Evolutionary conservation across 2,888 invertebrate species (phyloP), one percentile per base, ranked within the genome.

Genomic region (Linnaemya tessellans): DNA sequence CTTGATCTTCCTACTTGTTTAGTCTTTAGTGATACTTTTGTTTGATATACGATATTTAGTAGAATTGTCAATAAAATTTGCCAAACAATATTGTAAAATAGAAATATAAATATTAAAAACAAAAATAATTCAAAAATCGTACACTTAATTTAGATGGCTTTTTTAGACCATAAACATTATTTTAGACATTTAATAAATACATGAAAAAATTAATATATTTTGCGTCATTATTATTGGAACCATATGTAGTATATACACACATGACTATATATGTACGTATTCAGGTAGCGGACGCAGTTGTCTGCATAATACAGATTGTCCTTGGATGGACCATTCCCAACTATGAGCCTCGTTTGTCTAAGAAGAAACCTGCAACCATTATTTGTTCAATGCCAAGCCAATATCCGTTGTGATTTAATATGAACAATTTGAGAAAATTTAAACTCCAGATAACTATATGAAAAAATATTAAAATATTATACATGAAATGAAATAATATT

Each of bases 181-280:
- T 80, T 73, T 80, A 84, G 73, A 80, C 43, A 73, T 78, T 73
- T 77, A 84, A 84, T 84, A 80, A 84, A 82, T 73, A 54, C 73
- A 67, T 84, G 35, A 41, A 84, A 71, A 84, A 67, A 71, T 41
- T 64, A 56, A 18, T 25, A 22, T 10, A 11, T 15, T 15, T n/a
- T 49, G 49, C 9, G 51, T 10, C 10, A 8, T 8, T 18, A 5
- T 18, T 7, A 38, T 15, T 38, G 4, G 38, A 35, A 54, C 1
- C 9, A 38, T 13, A n/a, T n/a, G n/a, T n/a, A n/a, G n/a, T n/a
- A 10, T 35, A 20, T 46, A 46, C 9, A 49, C n/a, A 46, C 2
- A 5, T 5, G 30, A 30, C 3, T 30, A 30, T 30, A 30, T 5
- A 30, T 3, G 5, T 5, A 30, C 30, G 5, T 30, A 30, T 30